Percentiles rank a stretch among this genome's conserved stretches.
Evolutionary conservation across 2,888 invertebrate genomes (phyloP).

Genomic region (Pseudoips prasinana): DNA sequence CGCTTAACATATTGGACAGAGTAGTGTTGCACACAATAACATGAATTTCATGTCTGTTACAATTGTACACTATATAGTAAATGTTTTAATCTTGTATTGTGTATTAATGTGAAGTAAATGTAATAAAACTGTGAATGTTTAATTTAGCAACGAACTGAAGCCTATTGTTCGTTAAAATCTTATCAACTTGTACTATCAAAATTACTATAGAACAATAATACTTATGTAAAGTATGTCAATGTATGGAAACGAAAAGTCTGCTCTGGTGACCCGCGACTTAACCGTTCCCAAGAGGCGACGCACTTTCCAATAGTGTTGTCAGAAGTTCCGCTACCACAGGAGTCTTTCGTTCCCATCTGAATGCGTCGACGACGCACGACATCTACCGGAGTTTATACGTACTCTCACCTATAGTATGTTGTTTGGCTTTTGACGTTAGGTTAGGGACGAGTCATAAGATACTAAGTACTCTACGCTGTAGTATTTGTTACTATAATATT

Average conservation of each 20-base stretch:
- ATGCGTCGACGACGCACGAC: no score
- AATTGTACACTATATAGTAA: conserved; percentile 65
- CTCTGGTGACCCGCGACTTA: no score
- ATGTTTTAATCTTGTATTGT: conserved; percentile 74
- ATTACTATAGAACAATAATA: conserved; percentile 41
- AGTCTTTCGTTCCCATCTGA: no score
- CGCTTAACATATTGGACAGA: conserved; percentile 61
- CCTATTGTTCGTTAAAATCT: conserved; percentile 21
- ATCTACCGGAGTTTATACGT: no score
- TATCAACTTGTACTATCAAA: conserved; percentile 31
- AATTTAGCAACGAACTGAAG: conserved; percentile 18
- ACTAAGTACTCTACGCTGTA: conserved; percentile 61
- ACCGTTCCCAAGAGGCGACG: no score
- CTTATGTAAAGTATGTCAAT: no score
- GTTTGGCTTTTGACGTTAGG: conserved; percentile 79
- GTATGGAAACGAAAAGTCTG: no score
- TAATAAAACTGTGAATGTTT: conserved; percentile 32
- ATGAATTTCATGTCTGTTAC: conserved; percentile 61
- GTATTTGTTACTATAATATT: conserved; percentile 70
- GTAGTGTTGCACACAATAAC: conserved; percentile 67
- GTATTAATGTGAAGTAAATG: conserved; percentile 64
- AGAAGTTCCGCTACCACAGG: no score
- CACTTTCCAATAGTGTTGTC: no score
- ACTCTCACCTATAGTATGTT: conserved; percentile 57
- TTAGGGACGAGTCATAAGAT: conserved; percentile 65